Evolutionary conservation across 2,113 vertebrate species (phyloP), one percentile per base, ranked within the genome.

Genomic region (Salvelinus alpinus): DNA sequence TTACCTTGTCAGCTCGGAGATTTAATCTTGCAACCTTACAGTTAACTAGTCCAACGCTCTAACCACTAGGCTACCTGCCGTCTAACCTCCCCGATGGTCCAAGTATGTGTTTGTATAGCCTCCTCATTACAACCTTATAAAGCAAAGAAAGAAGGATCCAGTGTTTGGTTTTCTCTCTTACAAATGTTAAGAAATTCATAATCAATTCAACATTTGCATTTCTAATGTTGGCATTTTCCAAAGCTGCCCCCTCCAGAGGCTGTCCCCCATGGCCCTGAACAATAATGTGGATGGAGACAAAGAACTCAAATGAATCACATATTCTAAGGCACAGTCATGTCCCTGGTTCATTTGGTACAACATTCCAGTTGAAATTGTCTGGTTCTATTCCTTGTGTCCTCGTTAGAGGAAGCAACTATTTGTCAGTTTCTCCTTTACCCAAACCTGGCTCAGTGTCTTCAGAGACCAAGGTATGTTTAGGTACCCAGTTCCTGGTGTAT

Each of bases 121-220:
- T 72, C 84, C 78, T 83, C 85, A 87, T 87, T 79, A 81, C 51
- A 4, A 60, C 70, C 75, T 70, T 78, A 71, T 75, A 70, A 84
- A 82, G 54, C 64, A 29, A 74, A 70, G 64, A 78, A 88, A 79
- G 71, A 78, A 66, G 74, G 83, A 82, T 70, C 75, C 47, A 76
- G 27, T 80, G 85, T 89, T 88, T 86, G 82, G 31, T 85, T 79
- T 87, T 75, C 62, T 80, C 76, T 68, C 79, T 62, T 34, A 66
- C 88, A 73, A 89, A 90, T 92, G 91, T 91, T 91, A 89, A 89
- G 80, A 77, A 79, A 88, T 91, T 82, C 89, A 83, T 84, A 89
- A 90, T 91, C 88, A 78, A 90, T 90, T 86, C 80, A 86, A 90
- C 82, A 89, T 91, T 91, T 90, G 88, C 86, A 90, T 90, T 91